Conservation (phyloP, 2,797 vertebrate genomes). For the Ambastaia sidthimunki region DNA sequence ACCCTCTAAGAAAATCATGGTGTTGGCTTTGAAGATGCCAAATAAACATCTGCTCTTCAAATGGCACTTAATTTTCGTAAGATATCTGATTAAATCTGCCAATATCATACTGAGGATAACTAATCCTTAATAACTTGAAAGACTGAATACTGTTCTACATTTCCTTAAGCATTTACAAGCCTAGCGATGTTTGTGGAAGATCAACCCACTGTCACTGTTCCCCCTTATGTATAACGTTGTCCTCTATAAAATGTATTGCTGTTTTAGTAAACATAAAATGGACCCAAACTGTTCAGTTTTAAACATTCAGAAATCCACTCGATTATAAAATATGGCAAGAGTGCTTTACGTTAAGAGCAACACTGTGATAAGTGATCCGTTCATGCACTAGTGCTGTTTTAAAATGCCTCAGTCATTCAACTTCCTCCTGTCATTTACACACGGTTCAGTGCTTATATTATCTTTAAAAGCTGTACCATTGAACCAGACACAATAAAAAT, state of each 20-base stretch:
- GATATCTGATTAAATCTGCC: background rate
- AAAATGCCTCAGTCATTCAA: slow-evolving; percentile 32
- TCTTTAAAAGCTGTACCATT: background rate
- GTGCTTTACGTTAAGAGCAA: slow-evolving; percentile 20
- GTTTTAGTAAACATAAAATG: slow-evolving; percentile 44
- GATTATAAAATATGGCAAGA: slow-evolving; percentile 37
- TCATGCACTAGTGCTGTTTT: slow-evolving; percentile 3
- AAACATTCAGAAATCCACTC: slow-evolving; percentile 31
- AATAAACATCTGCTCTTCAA: background rate
- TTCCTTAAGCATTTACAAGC: slow-evolving; percentile 9
- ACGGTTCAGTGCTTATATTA: background rate
- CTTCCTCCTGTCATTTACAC: background rate
- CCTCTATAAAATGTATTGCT: slow-evolving; percentile 64
- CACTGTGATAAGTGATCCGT: slow-evolving; percentile 38
- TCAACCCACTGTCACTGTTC: slow-evolving; percentile 32
- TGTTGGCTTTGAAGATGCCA: background rate
- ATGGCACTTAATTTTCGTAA: slow-evolving; percentile 15
- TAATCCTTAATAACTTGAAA: background rate
- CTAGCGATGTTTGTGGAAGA: background rate
- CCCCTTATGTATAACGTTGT: slow-evolving; percentile 60
- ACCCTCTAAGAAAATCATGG: too few species aligned
- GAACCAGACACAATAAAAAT: slow-evolving; percentile 14
- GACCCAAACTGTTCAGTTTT: slow-evolving; percentile 35
- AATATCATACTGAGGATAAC: background rate
- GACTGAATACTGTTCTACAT: slow-evolving; percentile 25